phyloP scores from a whole-genome alignment of 2,888 invertebrate genomes.

The Microchrysa polita region DNA sequence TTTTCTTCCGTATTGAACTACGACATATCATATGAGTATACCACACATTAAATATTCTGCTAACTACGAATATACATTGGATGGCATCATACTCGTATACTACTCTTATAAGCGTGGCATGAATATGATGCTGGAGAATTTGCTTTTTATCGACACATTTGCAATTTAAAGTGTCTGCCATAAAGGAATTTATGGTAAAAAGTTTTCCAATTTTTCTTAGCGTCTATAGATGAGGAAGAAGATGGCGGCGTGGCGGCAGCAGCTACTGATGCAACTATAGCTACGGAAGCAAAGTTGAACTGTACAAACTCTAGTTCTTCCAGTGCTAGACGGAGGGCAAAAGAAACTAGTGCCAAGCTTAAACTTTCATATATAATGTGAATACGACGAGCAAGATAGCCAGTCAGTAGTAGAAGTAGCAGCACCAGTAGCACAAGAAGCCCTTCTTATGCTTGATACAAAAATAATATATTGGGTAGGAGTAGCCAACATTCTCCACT shows the following conservation, averaged over 20 bases:
- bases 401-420: no score
- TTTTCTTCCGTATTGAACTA: no score
- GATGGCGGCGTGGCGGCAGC: conserved; percentile 48
- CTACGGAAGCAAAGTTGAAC: no score
- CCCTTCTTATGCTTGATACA: conserved; percentile 16
- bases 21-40: no score
- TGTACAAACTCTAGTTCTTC: background rate
- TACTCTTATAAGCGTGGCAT: background rate
- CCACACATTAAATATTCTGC: no score
- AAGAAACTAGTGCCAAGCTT: conserved; percentile 32
- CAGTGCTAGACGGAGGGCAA: background rate
- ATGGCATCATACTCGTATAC: no score
- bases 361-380: conserved; percentile 17
- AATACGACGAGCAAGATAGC: background rate
- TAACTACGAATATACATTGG: no score
- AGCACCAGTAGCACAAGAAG: no score
- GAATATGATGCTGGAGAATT: conserved; percentile 29
- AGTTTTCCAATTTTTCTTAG: conserved; percentile 51
- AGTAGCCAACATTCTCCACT: conserved; percentile 14
- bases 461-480: conserved; percentile 21
- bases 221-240: conserved; percentile 47
- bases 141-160: conserved; percentile 50
- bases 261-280: conserved; percentile 48
- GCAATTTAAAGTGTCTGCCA: conserved; percentile 51
- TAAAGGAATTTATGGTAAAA: conserved; percentile 50